Base-by-base conservation (phyloP, 2,113 vertebrate species). In the Odocoileus hemionus region DNA sequence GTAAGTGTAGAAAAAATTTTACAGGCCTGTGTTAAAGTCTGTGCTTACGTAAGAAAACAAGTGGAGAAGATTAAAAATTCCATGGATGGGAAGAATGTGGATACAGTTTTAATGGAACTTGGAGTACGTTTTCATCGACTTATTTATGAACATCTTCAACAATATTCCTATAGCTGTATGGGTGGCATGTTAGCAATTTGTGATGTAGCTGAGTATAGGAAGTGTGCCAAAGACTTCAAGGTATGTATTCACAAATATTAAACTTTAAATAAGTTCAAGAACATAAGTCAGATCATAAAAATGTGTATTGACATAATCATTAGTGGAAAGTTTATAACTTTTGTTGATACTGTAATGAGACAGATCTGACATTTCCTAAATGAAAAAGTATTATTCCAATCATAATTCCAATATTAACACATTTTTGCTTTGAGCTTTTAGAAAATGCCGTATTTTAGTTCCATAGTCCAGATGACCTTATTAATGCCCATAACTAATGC, bases 171-270 rank as follows among this genome's bases (percentile, higher is more conserved):
- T 99, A 99, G 99, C 98, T 99, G 99, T 92, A 99, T 99, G 99
- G 99, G 99, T 94, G 99, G 99, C 98, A 99, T 99, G 99, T 98
- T 99, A 97, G 99, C 99, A 97, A 99, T 99, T 98, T 99, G 99
- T 98, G 99, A 99, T 1, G 99, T 99, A 97, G 99, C 99, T 79
- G 99, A 99, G 96, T 99, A 99, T 96, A 99, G 99, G 96, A 99
- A 99, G 97, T 99, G 99, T 97, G 99, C 99, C 99, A 99, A 99
- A 99, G 99, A 99, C 98, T 99, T 99, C 97, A 99, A 99, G 99
- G 99, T 99, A 96, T 93, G 98, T 97, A 85, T 90, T 89, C 50
- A 93, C 45, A 94, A 91, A 83, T 74, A 91, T 10, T 25, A 86
- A 89, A 58, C 23, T 80, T 91, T 43, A 94, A 50, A 60, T 94